Conservation (phyloP, 53 echinoderm and acorn worm genomes). For the Arbacia lixula region DNA sequence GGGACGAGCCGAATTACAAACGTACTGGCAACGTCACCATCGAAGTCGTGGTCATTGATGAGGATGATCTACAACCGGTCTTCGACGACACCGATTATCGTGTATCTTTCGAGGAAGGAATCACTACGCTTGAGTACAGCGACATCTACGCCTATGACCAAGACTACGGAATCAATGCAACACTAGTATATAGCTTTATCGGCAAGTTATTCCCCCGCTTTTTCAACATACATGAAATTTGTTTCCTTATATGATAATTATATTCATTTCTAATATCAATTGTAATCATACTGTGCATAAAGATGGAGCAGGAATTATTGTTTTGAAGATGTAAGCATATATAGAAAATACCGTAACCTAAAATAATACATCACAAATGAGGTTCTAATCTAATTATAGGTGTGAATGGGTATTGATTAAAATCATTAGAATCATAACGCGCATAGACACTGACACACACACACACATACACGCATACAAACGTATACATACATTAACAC, state of each 20-base stretch:
- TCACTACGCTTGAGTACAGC: background rate
- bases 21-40: background rate
- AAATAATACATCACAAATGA: no score
- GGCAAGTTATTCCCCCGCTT: background rate
- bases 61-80: conserved; percentile 32
- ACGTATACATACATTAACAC: no score
- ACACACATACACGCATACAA: no score
- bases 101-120: conserved; percentile 3
- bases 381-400: no score
- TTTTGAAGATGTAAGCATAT: no score
- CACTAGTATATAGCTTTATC: conserved; percentile 12
- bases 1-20: background rate
- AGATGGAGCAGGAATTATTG: no score
- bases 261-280: no score
- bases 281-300: no score
- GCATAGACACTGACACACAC: no score
- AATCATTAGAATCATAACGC: no score
- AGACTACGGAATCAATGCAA: background rate
- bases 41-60: conserved; percentile 6
- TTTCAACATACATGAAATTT: background rate
- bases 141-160: background rate
- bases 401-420: no score
- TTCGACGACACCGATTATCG: background rate
- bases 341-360: no score
- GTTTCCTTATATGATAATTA: background rate